phyloP scores from a whole-genome alignment of 2,113 vertebrate species.

The Erythrolamprus reginae region DNA sequence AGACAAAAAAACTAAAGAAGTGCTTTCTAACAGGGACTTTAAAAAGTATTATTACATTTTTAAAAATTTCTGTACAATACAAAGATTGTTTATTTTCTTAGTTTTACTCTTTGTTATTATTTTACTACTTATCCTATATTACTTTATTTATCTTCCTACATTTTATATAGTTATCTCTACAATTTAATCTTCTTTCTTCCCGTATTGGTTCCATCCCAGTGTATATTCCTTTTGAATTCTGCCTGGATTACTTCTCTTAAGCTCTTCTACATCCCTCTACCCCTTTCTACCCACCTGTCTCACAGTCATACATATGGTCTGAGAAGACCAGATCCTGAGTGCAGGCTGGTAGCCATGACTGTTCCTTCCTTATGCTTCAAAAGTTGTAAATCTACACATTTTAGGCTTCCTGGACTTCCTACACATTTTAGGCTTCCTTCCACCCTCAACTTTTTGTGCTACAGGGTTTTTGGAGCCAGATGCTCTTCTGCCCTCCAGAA shows the following conservation, averaged over 20 bases:
- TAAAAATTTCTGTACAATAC: neutral
- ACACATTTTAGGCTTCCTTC: neutral
- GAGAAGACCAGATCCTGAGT: neutral
- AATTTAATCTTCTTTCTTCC: neutral
- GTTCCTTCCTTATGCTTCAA: neutral
- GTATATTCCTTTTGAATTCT: neutral
- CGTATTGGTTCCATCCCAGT: neutral
- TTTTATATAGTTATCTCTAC: neutral
- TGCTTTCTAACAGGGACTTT: neutral
- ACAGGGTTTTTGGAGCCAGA: neutral
- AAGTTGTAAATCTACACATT: neutral
- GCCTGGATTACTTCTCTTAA: neutral
- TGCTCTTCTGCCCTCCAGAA: neutral
- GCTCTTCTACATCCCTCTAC: neutral
- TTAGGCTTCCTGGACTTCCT: neutral
- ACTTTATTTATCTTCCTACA: neutral
- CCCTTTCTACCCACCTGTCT: neutral
- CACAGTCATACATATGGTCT: neutral
- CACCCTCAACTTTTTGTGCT: neutral
- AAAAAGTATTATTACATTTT: no score
- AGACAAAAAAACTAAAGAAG: neutral
- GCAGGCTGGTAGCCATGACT: neutral
- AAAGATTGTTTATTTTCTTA: neutral
- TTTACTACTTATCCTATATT: neutral
- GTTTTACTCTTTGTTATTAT: neutral